A percentile compares a stretch with the other conserved stretches of the same genome.
Conservation (phyloP, 1,140 invertebrate genomes). For the Mercenaria mercenaria region DNA sequence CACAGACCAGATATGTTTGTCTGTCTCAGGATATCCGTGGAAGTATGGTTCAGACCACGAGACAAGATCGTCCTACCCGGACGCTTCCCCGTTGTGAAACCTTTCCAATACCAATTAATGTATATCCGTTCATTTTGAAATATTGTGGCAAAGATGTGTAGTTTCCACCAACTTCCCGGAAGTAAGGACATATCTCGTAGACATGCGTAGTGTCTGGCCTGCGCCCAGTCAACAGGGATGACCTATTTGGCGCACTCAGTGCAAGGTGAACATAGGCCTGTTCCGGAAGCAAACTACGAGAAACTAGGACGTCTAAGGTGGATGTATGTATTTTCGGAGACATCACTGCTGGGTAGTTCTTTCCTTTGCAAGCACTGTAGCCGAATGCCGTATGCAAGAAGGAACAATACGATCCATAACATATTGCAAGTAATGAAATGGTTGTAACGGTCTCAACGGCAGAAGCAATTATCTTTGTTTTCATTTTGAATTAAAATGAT, state of each 20-base stretch:
- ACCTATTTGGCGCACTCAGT: constrained; percentile 80
- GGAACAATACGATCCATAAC: constrained; percentile 90
- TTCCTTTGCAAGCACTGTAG: constrained; percentile 88
- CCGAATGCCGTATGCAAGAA: constrained; percentile 93
- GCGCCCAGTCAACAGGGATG: constrained; percentile 50
- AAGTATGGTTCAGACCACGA: constrained; percentile 56
- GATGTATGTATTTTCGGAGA: constrained; percentile 89
- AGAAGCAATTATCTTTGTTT: no score
- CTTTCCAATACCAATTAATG: constrained; percentile 51
- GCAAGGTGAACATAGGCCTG: constrained; percentile 89
- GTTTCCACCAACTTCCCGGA: constrained; percentile 55
- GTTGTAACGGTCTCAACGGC: no score
- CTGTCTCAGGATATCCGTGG: constrained; percentile 31
- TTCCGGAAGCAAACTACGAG: constrained; percentile 88
- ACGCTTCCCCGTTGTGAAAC: constrained; percentile 38
- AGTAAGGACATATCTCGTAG: constrained; percentile 34
- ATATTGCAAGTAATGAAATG: no score
- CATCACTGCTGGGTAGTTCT: constrained; percentile 24
- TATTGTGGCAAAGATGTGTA: constrained; percentile 61
- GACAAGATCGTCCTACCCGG: constrained; percentile 38
- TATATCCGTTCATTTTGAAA: constrained; percentile 63
- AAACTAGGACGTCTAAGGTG: constrained; percentile 90
- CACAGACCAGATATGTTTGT: constrained; percentile 2
- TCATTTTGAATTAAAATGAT: no score
- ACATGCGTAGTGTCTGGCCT: constrained; percentile 54